A percentile compares a stretch with the other conserved stretches of the same genome.
Evolutionary conservation across 2,113 vertebrate species (phyloP).

Genomic region (Ellobius talpinus): DNA sequence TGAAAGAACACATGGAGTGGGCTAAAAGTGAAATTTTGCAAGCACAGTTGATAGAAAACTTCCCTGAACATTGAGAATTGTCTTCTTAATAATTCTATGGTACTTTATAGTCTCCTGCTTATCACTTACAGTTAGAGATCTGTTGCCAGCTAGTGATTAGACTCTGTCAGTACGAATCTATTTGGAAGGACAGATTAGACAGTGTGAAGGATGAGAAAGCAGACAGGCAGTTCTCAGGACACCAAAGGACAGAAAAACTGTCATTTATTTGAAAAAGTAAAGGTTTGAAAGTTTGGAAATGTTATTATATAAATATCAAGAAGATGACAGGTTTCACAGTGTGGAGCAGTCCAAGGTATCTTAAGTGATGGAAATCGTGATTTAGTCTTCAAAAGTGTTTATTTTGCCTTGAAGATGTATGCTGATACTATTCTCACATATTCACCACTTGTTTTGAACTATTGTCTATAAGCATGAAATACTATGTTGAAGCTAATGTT

Average conservation of each 20-base stretch:
- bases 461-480: slow-evolving; percentile 93
- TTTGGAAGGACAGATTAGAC: background rate
- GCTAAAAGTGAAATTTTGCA: slow-evolving; percentile 1
- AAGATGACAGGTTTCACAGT: background rate
- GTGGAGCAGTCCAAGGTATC: background rate
- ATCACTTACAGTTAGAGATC: background rate
- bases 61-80: background rate
- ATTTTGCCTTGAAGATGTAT: background rate
- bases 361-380: slow-evolving; percentile 14
- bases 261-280: slow-evolving; percentile 30
- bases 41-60: background rate
- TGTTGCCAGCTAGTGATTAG: slow-evolving; percentile 39
- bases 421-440: background rate
- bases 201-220: slow-evolving; percentile 10
- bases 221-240: background rate
- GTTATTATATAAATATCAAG: background rate
- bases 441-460: slow-evolving; percentile 82
- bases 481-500: slow-evolving; percentile 91
- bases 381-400: background rate
- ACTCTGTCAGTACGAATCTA: background rate
- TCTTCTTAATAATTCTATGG: background rate
- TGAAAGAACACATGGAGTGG: background rate
- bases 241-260: background rate
- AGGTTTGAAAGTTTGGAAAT: slow-evolving; percentile 9
- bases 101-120: slow-evolving; percentile 34